Base-by-base conservation (phyloP, 2,888 invertebrate genomes). In the Euzetes globulus region DNA sequence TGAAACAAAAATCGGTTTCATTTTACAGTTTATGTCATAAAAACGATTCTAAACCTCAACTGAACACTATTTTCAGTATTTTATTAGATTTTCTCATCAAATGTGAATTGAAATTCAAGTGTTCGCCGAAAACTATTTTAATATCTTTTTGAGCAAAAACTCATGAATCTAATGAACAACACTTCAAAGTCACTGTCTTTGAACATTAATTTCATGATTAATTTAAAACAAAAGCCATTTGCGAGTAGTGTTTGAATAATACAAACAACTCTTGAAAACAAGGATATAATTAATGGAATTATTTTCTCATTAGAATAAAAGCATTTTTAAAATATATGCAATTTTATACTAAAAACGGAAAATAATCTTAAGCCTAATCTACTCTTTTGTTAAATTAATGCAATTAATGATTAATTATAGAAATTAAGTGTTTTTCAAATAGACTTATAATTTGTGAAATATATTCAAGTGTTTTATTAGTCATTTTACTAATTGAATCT, bases 251-350 rank as follows among this genome's bases (percentile, higher is more conserved):
- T n/a, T n/a, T 3, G 19, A 50, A 50, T 19, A 50, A 19, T 50
- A 19, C 2, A 50, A 50, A 50, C 19, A 50, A 50, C 50, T 50
- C 19, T 47, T n/a, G 3, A 19, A 50, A 50, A 50, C 19, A 19
- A 50, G 50, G n/a, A 5, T 25, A 55, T 55, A 17, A 55, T 55
- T 19, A 55, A 55, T 55, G 55, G 25, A 55, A 55, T 55, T 22
- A 55, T 55, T 7, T 25, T 55, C 25, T 55, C 55, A 55, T 55
- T 55, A 55, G 11, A 55, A 55, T 55, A 55, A 55, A 55, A 55
- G 55, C 25, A 25, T 55, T 55, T 50, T 50, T 19, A 25, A 55
- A 52, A 52, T n/a, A 47, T 52, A 52, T 19, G 5, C 4, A 41
- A 7, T 41, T 11, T 41, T 55, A 25, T 7, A 22, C 25, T n/a